A percentile compares a stretch with the other conserved stretches of the same genome.
Evolutionary conservation across 2,113 vertebrate genomes (phyloP).

Genomic region (Heterochromis multidens): DNA sequence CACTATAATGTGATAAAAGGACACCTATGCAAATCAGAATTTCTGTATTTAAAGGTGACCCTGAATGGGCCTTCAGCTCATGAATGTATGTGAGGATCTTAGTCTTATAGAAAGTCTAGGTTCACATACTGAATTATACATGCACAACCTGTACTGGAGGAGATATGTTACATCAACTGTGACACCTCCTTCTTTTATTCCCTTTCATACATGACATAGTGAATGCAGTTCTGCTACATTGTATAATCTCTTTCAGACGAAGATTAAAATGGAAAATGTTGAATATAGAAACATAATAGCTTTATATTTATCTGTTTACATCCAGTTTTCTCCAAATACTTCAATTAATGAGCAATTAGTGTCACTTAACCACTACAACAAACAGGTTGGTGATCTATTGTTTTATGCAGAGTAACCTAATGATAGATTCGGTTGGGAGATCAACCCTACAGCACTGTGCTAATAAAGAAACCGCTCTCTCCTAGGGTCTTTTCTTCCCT

Average conservation of each 20-base stretch:
- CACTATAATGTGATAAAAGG: not conserved
- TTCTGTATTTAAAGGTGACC: not conserved
- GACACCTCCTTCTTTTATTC: not conserved
- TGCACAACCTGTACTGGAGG: not conserved
- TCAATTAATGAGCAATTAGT: not conserved
- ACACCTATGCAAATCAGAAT: not conserved
- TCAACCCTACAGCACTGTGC: conserved; percentile 10
- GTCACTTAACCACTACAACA: not conserved
- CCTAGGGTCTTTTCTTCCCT: not conserved
- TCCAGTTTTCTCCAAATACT: not conserved
- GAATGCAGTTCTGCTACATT: not conserved
- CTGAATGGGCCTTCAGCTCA: not conserved
- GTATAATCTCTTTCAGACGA: not conserved
- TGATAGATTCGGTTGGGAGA: not conserved
- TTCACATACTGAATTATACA: not conserved
- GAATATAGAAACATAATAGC: not conserved
- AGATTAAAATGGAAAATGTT: not conserved
- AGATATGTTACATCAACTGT: not conserved
- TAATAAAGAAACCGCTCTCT: conserved; percentile 26
- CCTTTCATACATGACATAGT: not conserved
- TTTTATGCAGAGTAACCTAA: not conserved
- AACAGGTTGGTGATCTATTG: not conserved
- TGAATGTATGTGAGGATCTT: not conserved
- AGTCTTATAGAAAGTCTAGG: not conserved
- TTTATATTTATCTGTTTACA: not conserved